A percentile compares a stretch with the other conserved stretches of the same genome.
These are phyloP conservation scores for Alloscopus bannaensis DNA, from an alignment of 2,888 invertebrate species.

Conservation along the genomic window DNA sequence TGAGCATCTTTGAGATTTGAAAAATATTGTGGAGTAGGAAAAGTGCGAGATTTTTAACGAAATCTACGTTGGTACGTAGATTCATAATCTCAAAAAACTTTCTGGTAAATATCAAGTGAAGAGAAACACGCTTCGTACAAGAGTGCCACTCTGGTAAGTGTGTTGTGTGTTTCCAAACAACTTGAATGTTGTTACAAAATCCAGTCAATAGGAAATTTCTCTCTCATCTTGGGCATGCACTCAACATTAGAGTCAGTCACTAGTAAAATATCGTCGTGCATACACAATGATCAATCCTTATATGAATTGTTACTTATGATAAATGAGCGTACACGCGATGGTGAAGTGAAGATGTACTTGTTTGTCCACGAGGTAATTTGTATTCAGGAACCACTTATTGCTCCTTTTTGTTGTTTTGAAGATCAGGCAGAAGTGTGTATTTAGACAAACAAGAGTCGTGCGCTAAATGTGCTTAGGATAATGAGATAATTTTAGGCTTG, in stretches of 20 bases:
- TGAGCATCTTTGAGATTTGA: too few species aligned
- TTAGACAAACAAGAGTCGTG: neutral
- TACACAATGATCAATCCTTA: neutral
- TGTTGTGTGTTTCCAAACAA: too few species aligned
- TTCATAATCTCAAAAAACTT: too few species aligned
- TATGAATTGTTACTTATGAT: neutral
- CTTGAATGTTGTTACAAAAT: too few species aligned
- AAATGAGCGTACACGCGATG: neutral
- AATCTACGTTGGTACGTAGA: too few species aligned
- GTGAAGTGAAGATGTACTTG: constrained; percentile 9
- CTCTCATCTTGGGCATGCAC: neutral
- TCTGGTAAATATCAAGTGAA: too few species aligned
- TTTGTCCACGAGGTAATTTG: constrained; percentile 13
- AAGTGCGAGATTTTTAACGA: too few species aligned
- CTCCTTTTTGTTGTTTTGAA: constrained; percentile 10
- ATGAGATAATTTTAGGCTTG: constrained; percentile 22
- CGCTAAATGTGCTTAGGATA: neutral
- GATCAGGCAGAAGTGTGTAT: neutral
- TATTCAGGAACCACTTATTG: constrained; percentile 19
- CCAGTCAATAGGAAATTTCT: too few species aligned
- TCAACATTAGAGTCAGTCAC: too few species aligned
- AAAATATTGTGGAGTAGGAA: too few species aligned
- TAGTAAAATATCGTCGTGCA: neutral
- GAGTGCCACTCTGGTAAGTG: too few species aligned
- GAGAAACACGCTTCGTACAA: too few species aligned